Evolutionary conservation across 2,113 vertebrate genomes (phyloP), one percentile per base, ranked within the genome.

Genomic region (Poeciliopsis turrubarensis): DNA sequence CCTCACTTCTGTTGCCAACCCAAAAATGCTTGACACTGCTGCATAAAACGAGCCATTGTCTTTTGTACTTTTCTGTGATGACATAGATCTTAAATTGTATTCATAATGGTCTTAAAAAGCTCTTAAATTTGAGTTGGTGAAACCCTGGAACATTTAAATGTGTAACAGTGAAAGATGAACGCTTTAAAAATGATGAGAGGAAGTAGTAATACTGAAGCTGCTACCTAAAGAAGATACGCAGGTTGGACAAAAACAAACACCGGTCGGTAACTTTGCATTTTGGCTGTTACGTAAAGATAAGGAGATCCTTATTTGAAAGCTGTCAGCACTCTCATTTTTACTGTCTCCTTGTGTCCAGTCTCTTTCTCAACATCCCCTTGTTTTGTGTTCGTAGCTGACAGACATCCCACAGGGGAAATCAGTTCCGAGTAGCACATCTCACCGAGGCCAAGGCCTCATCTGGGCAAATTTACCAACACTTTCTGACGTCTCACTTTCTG

Each of bases 391-490:
- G n/a, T 54, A 30, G 19, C 71, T 71, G 44, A 27, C 60, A 70
- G 68, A 86, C 68, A 66, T 39, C 44, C 68, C 71, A 41, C 73
- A 44, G 70, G 73, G 78, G 75, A 79, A 86, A 85, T 86, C 77
- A 69, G 31, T 31, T 14, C 68, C 67, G 65, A 10, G 37, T 2
- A 31, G 14, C 68, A 67, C 83, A 41, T 66, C 65, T 47, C 7
- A 73, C 68, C 69, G 39, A 72, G 10, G 31, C 31, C 67, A 37
- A 80, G 78, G 6, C 29, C n/a, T 5, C 0, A 78, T 68, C 13
- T 68, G 19, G 37, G 29, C 60, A 57, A 67, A 66, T 77, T 77
- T 17, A 60, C 44, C 30, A 25, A 3, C 37, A 2, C 26, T 41
- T 14, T 26, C 34, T 37, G 1, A 37, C 2, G 5, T 86, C n/a